Percentiles rank a stretch among this genome's conserved stretches.
Evolutionary conservation across 2,888 invertebrate genomes (phyloP).

Genomic region (Choristoneura rosaceana): DNA sequence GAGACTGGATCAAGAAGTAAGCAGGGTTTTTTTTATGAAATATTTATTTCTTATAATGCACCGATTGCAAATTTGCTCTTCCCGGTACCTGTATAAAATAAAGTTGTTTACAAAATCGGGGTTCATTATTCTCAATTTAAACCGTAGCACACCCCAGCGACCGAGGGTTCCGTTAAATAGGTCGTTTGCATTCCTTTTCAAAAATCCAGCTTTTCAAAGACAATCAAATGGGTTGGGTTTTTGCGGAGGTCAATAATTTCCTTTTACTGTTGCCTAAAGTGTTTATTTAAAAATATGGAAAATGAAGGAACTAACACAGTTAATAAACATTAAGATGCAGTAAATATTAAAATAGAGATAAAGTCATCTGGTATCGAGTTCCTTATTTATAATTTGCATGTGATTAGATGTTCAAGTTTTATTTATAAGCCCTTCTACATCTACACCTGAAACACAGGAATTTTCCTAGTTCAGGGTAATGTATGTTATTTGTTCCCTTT

Average conservation of each 20-base stretch:
- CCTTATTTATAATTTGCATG: too few relatives aligned
- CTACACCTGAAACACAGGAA: too few relatives aligned
- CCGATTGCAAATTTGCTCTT: neutral
- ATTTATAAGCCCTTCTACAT: too few relatives aligned
- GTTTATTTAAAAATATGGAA: neutral
- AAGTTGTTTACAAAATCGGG: conserved; percentile 31
- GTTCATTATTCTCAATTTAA: conserved; percentile 39
- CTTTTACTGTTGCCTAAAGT: neutral
- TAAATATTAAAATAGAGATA: too few relatives aligned
- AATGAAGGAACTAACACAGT: too few relatives aligned
- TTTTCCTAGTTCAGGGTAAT: too few relatives aligned
- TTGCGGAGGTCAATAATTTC: conserved; percentile 15
- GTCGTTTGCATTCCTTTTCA: conserved; percentile 34
- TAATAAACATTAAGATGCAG: too few relatives aligned
- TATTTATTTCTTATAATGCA: neutral
- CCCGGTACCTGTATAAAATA: conserved; percentile 24
- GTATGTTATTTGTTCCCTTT: too few relatives aligned
- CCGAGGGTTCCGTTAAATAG: conserved; percentile 36
- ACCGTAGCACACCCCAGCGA: conserved; percentile 35
- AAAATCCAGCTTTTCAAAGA: conserved; percentile 28
- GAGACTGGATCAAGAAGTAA: too few relatives aligned
- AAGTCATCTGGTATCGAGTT: too few relatives aligned
- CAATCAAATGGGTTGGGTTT: conserved; percentile 25
- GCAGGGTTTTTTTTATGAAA: too few relatives aligned
- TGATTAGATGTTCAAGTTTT: too few relatives aligned